Evolutionary conservation across 2,797 vertebrate genomes (phyloP).

Genomic region (Prionace glauca): DNA sequence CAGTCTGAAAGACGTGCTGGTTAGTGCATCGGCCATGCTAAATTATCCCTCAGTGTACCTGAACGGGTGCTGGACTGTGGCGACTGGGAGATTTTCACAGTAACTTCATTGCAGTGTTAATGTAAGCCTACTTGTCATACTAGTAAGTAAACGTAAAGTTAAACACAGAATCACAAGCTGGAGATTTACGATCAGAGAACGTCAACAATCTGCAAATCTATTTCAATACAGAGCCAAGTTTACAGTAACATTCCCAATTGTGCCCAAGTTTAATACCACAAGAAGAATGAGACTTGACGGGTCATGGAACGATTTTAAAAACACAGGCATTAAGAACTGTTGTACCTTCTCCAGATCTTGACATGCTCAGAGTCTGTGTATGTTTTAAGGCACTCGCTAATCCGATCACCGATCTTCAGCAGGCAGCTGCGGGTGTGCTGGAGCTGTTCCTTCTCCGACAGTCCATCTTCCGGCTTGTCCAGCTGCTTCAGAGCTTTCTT

Average conservation of each 20-base stretch:
- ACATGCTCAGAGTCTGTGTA: slow-evolving; percentile 87
- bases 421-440: slow-evolving; percentile 93
- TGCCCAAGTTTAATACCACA: not conserved
- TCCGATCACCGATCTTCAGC: slow-evolving; percentile 93
- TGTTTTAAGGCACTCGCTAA: slow-evolving; percentile 96
- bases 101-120: too few relatives aligned
- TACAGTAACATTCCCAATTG: not conserved
- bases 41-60: too few relatives aligned
- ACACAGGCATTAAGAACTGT: not conserved
- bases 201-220: not conserved
- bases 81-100: too few relatives aligned
- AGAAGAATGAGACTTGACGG: not conserved
- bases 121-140: too few relatives aligned
- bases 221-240: not conserved
- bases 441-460: slow-evolving; percentile 88
- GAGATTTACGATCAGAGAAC: not conserved
- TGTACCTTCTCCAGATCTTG: slow-evolving; percentile 86
- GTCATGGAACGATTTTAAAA: not conserved
- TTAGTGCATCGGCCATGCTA: too few relatives aligned
- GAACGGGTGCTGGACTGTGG: too few relatives aligned
- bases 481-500: slow-evolving; percentile 98
- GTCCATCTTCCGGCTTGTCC: slow-evolving; percentile 91
- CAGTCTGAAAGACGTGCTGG: too few relatives aligned
- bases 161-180: not conserved
- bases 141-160: too few relatives aligned